Conservation (phyloP, 2,888 invertebrate species). For the Apamea sordens region DNA sequence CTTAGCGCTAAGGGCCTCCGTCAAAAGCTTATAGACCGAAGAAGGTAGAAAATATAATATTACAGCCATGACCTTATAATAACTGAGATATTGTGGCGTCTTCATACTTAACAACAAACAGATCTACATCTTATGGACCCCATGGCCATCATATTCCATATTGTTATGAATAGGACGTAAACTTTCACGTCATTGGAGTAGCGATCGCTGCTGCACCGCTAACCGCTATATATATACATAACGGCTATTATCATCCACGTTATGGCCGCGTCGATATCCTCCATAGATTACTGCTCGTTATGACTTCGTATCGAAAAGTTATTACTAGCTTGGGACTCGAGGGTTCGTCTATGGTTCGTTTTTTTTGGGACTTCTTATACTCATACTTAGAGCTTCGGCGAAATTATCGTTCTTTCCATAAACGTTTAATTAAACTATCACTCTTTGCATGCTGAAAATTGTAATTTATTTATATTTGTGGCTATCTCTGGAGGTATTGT, state of each 20-base stretch:
- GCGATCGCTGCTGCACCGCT: slow-evolving; percentile 11
- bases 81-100: background rate
- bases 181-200: slow-evolving; percentile 10
- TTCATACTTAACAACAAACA: slow-evolving; percentile 4
- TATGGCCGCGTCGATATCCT: slow-evolving; percentile 45
- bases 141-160: slow-evolving; percentile 2
- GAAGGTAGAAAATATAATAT: background rate
- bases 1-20: background rate
- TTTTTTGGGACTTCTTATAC: background rate
- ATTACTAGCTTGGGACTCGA: background rate
- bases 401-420: background rate
- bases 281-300: slow-evolving; percentile 48
- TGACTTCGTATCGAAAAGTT: slow-evolving; percentile 24
- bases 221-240: no score
- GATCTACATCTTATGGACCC: background rate
- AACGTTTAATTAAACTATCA: background rate
- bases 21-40: background rate
- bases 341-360: background rate
- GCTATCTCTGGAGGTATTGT: background rate
- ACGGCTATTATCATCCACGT: slow-evolving; percentile 24
- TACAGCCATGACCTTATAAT: background rate
- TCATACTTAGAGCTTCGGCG: background rate
- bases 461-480: background rate
- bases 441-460: background rate
- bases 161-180: slow-evolving; percentile 20